Percentiles rank a stretch among this genome's conserved stretches.
Evolutionary conservation across 1,140 invertebrate genomes (phyloP).

Genomic region (Luehdorfia chinensis): DNA sequence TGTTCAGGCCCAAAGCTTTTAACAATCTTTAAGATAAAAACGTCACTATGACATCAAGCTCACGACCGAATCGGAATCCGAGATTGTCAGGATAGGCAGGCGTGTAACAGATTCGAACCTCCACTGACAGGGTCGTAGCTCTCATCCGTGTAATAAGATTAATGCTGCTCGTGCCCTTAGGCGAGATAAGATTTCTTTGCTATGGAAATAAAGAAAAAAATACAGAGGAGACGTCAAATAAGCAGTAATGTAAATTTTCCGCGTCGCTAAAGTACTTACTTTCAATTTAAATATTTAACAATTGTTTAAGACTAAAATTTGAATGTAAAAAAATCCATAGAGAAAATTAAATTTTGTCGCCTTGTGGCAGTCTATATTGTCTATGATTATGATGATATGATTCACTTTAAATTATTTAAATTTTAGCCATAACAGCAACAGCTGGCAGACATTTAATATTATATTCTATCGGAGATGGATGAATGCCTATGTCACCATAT

Average conservation of each 20-base stretch:
- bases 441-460: not conserved
- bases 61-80: conserved; percentile 52
- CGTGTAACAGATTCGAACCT: conserved; percentile 27
- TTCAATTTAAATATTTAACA: not conserved
- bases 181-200: conserved; percentile 16
- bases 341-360: too few relatives aligned
- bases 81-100: conserved; percentile 34
- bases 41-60: conserved; percentile 55
- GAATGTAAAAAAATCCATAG: not conserved
- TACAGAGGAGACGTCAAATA: conserved; percentile 9
- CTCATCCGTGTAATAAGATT: conserved; percentile 14
- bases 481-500: too few relatives aligned
- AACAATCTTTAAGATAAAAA: conserved; percentile 46
- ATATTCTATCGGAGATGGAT: too few relatives aligned
- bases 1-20: too few relatives aligned
- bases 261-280: not conserved
- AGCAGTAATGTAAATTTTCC: not conserved
- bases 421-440: not conserved
- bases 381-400: not conserved
- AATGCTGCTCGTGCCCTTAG: conserved; percentile 16
- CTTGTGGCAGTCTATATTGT: too few relatives aligned
- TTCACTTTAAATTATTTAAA: not conserved
- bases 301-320: not conserved
- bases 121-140: conserved; percentile 51
- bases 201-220: conserved; percentile 12